Evolutionary conservation across 2,888 invertebrate genomes (phyloP).

Genomic region (Nomada lathburiana): DNA sequence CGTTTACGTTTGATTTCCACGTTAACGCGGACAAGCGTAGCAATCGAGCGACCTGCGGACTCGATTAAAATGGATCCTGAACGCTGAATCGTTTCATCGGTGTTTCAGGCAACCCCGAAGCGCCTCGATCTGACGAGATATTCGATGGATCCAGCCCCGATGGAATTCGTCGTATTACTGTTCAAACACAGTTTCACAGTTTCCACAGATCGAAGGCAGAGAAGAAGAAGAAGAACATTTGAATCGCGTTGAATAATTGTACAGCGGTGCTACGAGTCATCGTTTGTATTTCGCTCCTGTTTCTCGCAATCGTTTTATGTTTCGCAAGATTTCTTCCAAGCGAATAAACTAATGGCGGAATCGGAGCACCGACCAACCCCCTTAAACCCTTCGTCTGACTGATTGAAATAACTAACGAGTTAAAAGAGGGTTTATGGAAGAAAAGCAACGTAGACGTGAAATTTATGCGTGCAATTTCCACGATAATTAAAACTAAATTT

Average conservation of each 20-base stretch:
- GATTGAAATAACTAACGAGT: no score
- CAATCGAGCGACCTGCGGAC: constrained; percentile 18
- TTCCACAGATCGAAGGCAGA: no score
- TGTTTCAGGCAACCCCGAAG: background rate
- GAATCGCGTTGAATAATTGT: background rate
- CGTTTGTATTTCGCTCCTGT: no score
- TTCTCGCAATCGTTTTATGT: no score
- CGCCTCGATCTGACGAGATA: background rate
- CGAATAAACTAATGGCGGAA: background rate
- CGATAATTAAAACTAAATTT: background rate
- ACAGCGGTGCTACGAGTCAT: no score
- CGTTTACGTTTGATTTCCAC: constrained; percentile 31
- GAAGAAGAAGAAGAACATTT: background rate
- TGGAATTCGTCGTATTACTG: background rate
- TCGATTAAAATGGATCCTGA: constrained; percentile 4
- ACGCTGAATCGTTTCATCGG: background rate
- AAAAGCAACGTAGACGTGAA: no score
- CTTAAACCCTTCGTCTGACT: background rate
- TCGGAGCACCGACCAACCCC: background rate
- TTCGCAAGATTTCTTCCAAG: no score
- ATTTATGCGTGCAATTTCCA: background rate
- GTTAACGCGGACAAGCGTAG: constrained; percentile 37
- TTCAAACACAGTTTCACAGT: no score
- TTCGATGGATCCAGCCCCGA: background rate
- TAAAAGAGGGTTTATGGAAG: no score